Conservation (phyloP, 2,797 vertebrate species). For the Cetoscarus ocellatus region DNA sequence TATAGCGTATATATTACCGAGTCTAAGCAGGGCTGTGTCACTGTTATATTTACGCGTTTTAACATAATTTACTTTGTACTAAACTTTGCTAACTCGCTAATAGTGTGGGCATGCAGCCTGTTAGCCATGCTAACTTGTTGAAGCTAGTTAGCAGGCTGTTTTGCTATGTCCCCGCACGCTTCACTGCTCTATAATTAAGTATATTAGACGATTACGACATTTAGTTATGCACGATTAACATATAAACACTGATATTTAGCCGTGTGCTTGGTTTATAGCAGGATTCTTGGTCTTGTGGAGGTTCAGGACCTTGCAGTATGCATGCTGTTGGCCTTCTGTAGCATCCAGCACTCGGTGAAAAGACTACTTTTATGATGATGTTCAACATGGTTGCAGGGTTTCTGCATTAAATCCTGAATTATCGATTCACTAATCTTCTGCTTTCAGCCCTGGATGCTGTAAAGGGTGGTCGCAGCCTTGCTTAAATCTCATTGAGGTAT, state of each 20-base stretch:
- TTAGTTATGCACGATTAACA: rapidly evolving
- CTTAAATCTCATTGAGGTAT: slow-evolving; percentile 17
- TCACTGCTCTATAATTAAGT: too few species aligned
- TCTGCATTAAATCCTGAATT: not conserved
- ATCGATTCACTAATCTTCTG: not conserved
- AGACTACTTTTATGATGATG: not conserved
- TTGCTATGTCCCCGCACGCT: not conserved
- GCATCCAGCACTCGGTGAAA: not conserved
- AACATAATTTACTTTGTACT: not conserved
- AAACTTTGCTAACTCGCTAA: not conserved
- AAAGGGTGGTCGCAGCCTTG: not conserved
- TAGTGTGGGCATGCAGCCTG: not conserved
- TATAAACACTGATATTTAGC: not conserved
- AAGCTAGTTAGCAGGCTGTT: slow-evolving; percentile 42
- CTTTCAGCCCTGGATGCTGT: slow-evolving; percentile 13
- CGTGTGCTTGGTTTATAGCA: not conserved
- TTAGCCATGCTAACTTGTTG: slow-evolving; percentile 23
- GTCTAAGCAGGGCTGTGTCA: not conserved
- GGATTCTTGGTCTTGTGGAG: not conserved
- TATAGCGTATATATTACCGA: not conserved
- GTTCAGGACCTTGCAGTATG: not conserved
- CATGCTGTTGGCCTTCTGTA: slow-evolving; percentile 7
- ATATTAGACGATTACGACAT: rapidly evolving
- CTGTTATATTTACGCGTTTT: not conserved
- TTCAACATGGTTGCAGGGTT: too few species aligned